These are phyloP conservation scores for Pristionchus entomophagus DNA, from an alignment of 2,888 invertebrate genomes.

Conservation along the genomic window DNA sequence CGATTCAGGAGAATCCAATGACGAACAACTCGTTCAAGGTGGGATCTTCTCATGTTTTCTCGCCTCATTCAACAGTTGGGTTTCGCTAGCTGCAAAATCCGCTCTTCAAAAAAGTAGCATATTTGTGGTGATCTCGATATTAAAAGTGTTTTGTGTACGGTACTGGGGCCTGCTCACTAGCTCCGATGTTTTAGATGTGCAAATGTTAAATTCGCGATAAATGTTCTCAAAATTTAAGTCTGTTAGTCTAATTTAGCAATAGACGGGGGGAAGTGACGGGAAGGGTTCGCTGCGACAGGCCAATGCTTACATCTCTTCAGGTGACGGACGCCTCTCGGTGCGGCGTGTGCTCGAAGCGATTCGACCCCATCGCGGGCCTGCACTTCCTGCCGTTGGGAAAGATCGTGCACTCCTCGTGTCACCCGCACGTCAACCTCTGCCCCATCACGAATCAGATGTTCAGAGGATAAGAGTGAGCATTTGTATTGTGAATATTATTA, in stretches of 20 bases:
- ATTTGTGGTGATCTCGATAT: no score
- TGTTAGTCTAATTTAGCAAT: no score
- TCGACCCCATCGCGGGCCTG: not conserved
- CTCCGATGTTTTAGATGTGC: no score
- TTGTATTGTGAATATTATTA: no score
- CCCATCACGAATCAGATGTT: constrained; percentile 31
- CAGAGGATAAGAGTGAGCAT: not conserved
- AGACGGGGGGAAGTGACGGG: constrained; percentile 17
- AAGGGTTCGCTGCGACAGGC: not conserved
- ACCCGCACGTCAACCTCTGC: constrained; percentile 39
- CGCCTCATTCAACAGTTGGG: no score
- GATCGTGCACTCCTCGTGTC: not conserved
- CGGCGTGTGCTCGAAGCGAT: constrained; percentile 9
- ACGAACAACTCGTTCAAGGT: not conserved
- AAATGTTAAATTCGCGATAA: no score
- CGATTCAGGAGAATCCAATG: not conserved
- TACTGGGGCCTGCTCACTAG: no score
- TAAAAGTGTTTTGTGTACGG: no score
- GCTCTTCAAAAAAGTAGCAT: no score
- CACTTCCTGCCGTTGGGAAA: constrained; percentile 20
- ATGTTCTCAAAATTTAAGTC: no score
- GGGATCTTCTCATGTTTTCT: no score
- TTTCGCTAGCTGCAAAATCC: no score
- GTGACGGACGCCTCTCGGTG: not conserved
- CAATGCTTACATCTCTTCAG: not conserved